A percentile compares a stretch with the other conserved stretches of the same genome.
These are phyloP conservation scores for Therioaphis trifolii DNA, from an alignment of 2,888 invertebrate species.

Conservation along the genomic window DNA sequence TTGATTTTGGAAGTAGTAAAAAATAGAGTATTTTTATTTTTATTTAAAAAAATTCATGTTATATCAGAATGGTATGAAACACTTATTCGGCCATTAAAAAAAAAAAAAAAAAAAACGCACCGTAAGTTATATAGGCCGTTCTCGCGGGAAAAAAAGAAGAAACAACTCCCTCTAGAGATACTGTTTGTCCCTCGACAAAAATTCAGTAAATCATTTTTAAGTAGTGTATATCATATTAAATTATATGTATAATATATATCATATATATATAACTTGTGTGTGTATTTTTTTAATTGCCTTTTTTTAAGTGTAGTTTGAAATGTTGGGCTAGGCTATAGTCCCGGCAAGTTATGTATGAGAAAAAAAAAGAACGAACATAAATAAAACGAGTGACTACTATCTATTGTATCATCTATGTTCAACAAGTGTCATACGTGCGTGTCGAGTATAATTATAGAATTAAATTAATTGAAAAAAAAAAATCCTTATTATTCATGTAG, in stretches of 20 bases:
- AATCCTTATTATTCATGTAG: background rate
- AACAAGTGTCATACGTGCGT: constrained; percentile 4
- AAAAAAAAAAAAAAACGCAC: background rate
- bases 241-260: background rate
- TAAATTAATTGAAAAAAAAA: background rate
- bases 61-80: background rate
- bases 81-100: background rate
- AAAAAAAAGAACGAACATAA: background rate
- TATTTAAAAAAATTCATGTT: background rate
- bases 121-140: background rate
- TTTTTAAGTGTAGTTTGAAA: background rate
- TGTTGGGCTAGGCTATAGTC: too few relatives aligned
- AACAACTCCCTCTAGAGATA: background rate
- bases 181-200: background rate
- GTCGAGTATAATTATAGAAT: background rate
- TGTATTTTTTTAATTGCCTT: background rate
- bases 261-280: background rate
- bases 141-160: background rate
- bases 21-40: too few relatives aligned
- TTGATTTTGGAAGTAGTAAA: too few relatives aligned
- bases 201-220: background rate
- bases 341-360: background rate
- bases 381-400: background rate
- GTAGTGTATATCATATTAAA: background rate
- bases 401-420: background rate